A percentile compares a stretch with the other conserved stretches of the same genome.
Conservation (phyloP, 2,888 invertebrate species). For the Apantesis nais region DNA sequence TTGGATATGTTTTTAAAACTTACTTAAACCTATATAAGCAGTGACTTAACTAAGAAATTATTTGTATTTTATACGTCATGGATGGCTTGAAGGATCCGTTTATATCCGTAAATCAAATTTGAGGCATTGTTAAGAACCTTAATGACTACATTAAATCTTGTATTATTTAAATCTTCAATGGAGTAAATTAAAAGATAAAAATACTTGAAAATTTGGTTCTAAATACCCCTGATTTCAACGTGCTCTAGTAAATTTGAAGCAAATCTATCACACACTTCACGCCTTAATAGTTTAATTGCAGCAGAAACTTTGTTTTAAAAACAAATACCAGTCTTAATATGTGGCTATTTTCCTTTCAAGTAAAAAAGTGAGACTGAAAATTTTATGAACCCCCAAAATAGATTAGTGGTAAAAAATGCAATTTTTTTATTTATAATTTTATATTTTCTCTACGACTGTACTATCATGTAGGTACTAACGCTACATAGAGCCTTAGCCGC, state of each 20-base stretch:
- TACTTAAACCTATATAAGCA: background rate
- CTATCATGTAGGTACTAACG: constrained; percentile 33
- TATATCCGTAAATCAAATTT: background rate
- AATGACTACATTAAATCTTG: background rate
- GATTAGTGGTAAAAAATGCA: background rate
- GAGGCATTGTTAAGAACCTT: background rate
- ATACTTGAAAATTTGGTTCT: background rate
- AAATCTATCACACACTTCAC: no score
- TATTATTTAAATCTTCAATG: background rate
- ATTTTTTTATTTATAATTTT: background rate
- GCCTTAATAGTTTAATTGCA: background rate
- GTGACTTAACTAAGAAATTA: background rate
- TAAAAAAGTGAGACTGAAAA: background rate
- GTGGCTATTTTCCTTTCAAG: background rate
- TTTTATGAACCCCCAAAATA: background rate
- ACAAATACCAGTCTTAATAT: background rate
- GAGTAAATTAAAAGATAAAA: background rate
- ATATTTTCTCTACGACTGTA: constrained; percentile 23
- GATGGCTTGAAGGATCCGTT: background rate
- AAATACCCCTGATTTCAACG: background rate
- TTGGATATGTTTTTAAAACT: background rate
- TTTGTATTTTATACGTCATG: background rate
- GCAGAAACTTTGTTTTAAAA: background rate
- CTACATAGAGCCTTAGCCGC: constrained; percentile 51
- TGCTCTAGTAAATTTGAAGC: no score